A percentile compares a stretch with the other conserved stretches of the same genome.
Evolutionary conservation across 1,140 invertebrate genomes (phyloP).

Genomic region (Gonatopus flavifemur): DNA sequence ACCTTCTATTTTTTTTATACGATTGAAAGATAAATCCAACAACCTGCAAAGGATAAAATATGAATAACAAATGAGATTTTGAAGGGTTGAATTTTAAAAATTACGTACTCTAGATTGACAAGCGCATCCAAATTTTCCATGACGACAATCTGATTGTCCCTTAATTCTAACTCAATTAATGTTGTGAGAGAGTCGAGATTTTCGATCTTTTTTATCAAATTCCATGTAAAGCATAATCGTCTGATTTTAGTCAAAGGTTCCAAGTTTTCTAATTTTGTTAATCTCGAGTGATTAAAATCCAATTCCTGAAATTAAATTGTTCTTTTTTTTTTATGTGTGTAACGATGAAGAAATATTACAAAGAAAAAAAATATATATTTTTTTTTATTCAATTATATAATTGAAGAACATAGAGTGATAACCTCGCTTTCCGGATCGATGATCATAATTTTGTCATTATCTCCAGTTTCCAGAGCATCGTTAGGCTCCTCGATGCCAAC

Average conservation of each 20-base stretch:
- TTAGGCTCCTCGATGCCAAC: conserved; percentile 33
- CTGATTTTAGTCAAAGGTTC: conserved; percentile 74
- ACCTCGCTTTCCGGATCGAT: conserved; percentile 52
- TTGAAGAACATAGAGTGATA: conserved; percentile 12
- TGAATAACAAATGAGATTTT: no score
- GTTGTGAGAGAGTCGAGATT: conserved; percentile 75
- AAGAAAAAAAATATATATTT: not conserved
- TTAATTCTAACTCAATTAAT: conserved; percentile 87
- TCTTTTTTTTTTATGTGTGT: not conserved
- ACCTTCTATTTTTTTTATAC: conserved; percentile 87
- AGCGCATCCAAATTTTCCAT: conserved; percentile 88
- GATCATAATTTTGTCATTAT: conserved; percentile 48
- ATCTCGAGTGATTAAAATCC: conserved; percentile 86
- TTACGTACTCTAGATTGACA: conserved; percentile 86
- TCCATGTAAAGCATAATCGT: conserved; percentile 87
- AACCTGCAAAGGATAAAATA: conserved; percentile 65
- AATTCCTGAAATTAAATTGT: conserved; percentile 60
- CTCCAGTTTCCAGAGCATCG: conserved; percentile 30
- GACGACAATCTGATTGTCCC: conserved; percentile 92
- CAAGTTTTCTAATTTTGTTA: conserved; percentile 81
- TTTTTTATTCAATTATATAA: not conserved
- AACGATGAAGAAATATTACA: conserved; percentile 1
- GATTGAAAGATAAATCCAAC: conserved; percentile 97
- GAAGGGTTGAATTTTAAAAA: no score
- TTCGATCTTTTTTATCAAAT: conserved; percentile 93